These are phyloP conservation scores for Phalacrocorax carbo DNA, from an alignment of 2,113 vertebrate genomes.

Conservation along the genomic window DNA sequence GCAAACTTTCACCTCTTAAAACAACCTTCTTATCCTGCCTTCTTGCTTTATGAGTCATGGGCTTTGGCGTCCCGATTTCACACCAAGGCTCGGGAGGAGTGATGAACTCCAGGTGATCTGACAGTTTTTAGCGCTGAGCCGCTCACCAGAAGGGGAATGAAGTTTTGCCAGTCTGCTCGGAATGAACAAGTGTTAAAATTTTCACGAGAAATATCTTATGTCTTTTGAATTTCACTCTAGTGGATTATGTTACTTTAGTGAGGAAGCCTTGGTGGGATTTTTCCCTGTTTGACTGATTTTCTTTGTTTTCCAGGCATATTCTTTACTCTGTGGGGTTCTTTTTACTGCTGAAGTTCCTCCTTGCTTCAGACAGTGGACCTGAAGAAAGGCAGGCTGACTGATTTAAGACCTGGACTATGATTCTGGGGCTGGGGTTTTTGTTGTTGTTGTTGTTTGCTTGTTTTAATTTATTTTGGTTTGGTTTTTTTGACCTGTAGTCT, in stretches of 20 bases:
- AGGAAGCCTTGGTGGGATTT: not conserved
- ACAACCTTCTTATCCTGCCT: not conserved
- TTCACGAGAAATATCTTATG: not conserved
- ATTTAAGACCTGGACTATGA: not conserved
- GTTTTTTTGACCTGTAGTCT: not conserved
- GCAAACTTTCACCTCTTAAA: not conserved
- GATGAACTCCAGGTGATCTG: not conserved
- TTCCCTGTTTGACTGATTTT: not conserved
- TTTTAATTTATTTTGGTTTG: no score
- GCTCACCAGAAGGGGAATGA: not conserved
- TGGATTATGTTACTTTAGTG: not conserved
- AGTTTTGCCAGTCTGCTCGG: not conserved
- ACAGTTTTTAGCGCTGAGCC: not conserved
- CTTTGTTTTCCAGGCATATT: not conserved
- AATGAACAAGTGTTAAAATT: not conserved
- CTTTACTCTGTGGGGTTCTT: not conserved
- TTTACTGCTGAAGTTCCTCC: not conserved
- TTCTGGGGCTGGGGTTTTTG: not conserved
- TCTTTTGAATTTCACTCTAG: not conserved
- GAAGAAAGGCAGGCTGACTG: not conserved
- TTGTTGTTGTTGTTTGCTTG: not conserved
- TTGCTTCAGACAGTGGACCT: not conserved
- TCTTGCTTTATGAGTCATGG: not conserved
- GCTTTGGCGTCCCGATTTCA: not conserved
- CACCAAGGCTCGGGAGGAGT: not conserved